Percentiles rank a stretch among this genome's conserved stretches.
Evolutionary conservation across 2,113 vertebrate genomes (phyloP).

Genomic region (Aptenodytes forsteri): DNA sequence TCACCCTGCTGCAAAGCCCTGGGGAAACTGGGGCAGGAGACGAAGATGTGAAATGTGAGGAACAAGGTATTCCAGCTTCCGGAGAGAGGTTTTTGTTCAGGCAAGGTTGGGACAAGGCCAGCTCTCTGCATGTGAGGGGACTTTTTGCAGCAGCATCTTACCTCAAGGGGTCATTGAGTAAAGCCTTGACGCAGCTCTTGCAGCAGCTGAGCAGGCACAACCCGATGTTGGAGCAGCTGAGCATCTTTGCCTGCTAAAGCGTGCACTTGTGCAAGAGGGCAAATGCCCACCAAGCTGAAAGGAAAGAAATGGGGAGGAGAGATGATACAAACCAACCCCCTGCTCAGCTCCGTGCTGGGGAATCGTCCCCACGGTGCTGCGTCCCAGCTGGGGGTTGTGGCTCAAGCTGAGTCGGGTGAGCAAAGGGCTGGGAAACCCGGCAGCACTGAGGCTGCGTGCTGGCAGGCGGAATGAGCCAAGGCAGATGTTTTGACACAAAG

Average conservation of each 20-base stretch:
- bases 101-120: background rate
- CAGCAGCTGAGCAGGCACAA: background rate
- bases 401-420: rapidly evolving
- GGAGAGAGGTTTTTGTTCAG: background rate
- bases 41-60: no score
- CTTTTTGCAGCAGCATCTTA: background rate
- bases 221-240: background rate
- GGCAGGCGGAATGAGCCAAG: rapidly evolving
- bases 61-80: background rate
- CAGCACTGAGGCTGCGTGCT: background rate
- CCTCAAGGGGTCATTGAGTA: no score
- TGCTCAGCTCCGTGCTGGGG: background rate
- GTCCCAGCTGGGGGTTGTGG: background rate
- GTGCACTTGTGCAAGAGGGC: background rate
- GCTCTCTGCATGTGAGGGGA: background rate
- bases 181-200: background rate
- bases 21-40: background rate
- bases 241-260: background rate
- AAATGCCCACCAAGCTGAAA: background rate
- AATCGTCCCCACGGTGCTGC: rapidly evolving
- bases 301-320: background rate
- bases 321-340: background rate
- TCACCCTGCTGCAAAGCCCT: no score
- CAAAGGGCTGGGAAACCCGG: background rate
- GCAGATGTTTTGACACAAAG: background rate